phyloP scores from a whole-genome alignment of 2,113 vertebrate genomes.

The Cyprinodon tularosa region DNA sequence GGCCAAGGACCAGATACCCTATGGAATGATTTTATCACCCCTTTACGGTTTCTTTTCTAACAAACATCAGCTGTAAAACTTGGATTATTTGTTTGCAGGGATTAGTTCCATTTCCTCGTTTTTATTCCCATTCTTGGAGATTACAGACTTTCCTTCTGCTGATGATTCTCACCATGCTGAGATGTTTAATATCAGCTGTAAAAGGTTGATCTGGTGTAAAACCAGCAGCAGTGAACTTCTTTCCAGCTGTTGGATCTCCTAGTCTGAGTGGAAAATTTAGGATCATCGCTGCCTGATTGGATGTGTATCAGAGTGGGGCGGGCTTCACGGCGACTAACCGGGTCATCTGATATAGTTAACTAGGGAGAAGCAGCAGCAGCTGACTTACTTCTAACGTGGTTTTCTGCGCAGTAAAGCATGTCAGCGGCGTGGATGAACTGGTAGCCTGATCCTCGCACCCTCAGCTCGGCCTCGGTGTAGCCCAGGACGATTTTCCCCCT shows the following conservation, averaged over 20 bases:
- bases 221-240: not conserved
- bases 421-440: conserved; percentile 83
- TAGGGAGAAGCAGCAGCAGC: conserved; percentile 26
- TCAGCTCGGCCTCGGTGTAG: conserved; percentile 79
- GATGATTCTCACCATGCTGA: not conserved
- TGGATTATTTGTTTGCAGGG: not conserved
- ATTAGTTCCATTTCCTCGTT: not conserved
- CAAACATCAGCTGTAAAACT: not conserved
- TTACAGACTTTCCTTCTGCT: not conserved
- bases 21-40: too few relatives aligned
- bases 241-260: not conserved
- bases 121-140: not conserved
- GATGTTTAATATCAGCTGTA: not conserved
- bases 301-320: conserved; percentile 30
- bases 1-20: too few relatives aligned
- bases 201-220: not conserved
- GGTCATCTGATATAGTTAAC: conserved; percentile 64
- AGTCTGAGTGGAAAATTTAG: conserved; percentile 1
- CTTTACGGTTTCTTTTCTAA: too few relatives aligned
- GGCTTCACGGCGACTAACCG: conserved; percentile 43
- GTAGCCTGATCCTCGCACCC: conserved; percentile 77
- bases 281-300: conserved; percentile 37
- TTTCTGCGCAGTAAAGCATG: conserved; percentile 81
- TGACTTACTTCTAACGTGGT: conserved; percentile 79
- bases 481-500: conserved; percentile 81